phyloP scores from a whole-genome alignment of 2,113 vertebrate species.

The Trochalopteron elliotii region DNA sequence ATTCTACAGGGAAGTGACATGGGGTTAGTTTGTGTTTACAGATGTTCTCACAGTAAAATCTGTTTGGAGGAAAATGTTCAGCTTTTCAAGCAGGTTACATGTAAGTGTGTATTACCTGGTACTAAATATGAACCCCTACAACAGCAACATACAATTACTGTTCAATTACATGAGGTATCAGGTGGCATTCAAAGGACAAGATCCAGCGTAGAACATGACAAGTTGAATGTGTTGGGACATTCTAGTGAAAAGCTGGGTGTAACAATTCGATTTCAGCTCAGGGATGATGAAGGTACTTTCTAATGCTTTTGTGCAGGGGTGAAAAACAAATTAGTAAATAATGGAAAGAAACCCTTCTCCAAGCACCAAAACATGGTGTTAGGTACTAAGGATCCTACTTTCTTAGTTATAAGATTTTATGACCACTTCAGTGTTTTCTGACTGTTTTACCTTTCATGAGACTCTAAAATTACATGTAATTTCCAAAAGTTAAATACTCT shows the following conservation, averaged over 20 bases:
- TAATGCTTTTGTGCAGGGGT: not conserved
- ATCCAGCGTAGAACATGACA: not conserved
- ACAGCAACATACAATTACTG: not conserved
- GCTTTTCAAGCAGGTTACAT: not conserved
- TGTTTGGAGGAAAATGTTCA: not conserved
- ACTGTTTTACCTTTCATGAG: not conserved
- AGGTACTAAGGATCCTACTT: not conserved
- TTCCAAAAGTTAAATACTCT: not conserved
- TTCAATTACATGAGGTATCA: not conserved
- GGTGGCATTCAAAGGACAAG: not conserved
- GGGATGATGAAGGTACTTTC: not conserved
- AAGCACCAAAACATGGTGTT: not conserved
- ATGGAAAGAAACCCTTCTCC: not conserved
- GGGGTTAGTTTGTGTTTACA: not conserved
- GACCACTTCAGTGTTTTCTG: not conserved
- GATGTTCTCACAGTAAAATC: not conserved
- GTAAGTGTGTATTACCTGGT: not conserved
- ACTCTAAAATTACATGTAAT: slow-evolving; percentile 8
- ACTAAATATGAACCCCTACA: not conserved
- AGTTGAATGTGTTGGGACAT: not conserved
- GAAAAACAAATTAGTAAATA: not conserved
- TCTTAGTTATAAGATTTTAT: not conserved
- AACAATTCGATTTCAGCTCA: not conserved
- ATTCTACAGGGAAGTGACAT: not conserved
- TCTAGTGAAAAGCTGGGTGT: not conserved